phyloP scores from a whole-genome alignment of 2,888 invertebrate genomes.

The Boloria euphrosyne region DNA sequence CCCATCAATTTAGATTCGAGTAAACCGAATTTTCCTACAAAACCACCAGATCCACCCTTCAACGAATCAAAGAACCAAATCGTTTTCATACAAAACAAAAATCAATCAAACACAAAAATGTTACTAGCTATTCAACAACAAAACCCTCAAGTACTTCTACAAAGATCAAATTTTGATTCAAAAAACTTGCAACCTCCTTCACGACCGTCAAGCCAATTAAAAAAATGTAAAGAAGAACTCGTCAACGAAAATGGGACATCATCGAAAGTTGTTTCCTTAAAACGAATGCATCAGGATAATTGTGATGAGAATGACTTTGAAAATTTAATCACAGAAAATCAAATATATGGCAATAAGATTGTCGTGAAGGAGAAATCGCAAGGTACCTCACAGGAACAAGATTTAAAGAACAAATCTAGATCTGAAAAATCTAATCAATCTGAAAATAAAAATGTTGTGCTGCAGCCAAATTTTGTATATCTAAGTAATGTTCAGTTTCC shows the following conservation, averaged over 20 bases:
- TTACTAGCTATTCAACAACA: slow-evolving; percentile 67
- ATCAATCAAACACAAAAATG: slow-evolving; percentile 64
- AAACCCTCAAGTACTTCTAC: slow-evolving; percentile 67
- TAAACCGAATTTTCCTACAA: slow-evolving; percentile 55
- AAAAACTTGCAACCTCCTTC: slow-evolving; percentile 79
- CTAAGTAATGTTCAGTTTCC: slow-evolving; percentile 74
- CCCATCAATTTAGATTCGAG: slow-evolving; percentile 59
- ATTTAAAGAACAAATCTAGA: slow-evolving; percentile 58
- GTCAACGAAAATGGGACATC: slow-evolving; percentile 56
- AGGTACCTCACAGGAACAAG: slow-evolving; percentile 68
- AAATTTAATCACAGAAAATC: slow-evolving; percentile 80
- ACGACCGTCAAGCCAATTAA: slow-evolving; percentile 69
- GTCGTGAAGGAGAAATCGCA: slow-evolving; percentile 81
- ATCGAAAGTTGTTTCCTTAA: slow-evolving; percentile 75
- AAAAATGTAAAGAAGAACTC: slow-evolving; percentile 71
- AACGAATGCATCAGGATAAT: slow-evolving; percentile 74
- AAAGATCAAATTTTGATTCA: slow-evolving; percentile 68
- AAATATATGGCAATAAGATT: slow-evolving; percentile 81
- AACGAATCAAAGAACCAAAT: slow-evolving; percentile 71
- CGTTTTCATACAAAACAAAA: slow-evolving; percentile 69
- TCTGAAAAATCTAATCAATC: slow-evolving; percentile 53
- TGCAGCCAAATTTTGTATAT: slow-evolving; percentile 74
- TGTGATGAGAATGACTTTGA: slow-evolving; percentile 80
- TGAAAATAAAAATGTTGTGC: slow-evolving; percentile 65
- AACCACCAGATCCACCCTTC: slow-evolving; percentile 56